Conservation (phyloP, 2,797 vertebrate species). For the Podarcis lilfordi region DNA sequence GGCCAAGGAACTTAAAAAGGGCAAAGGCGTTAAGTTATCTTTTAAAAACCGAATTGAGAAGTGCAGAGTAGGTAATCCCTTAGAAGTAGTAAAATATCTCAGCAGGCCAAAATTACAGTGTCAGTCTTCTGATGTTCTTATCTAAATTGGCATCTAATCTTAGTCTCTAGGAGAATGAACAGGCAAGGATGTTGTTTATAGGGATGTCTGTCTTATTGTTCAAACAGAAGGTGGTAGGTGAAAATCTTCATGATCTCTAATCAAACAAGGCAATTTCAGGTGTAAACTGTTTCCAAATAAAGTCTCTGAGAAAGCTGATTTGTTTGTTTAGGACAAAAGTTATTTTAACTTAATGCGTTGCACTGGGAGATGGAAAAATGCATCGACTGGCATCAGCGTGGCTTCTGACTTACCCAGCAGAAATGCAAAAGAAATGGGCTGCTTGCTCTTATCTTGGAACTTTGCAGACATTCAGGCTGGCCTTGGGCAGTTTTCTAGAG, state of each 20-base stretch:
- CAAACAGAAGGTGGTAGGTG: constrained; percentile 56
- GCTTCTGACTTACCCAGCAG: neutral
- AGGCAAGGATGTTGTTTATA: constrained; percentile 55
- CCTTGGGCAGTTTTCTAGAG: neutral
- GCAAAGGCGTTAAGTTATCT: constrained; percentile 52
- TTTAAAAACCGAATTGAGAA: constrained; percentile 56
- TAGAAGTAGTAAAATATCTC: constrained; percentile 56
- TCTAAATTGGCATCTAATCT: constrained; percentile 70
- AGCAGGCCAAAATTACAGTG: constrained; percentile 54
- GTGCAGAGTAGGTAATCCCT: constrained; percentile 57
- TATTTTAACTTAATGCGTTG: neutral
- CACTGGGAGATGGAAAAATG: neutral
- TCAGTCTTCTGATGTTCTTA: constrained; percentile 41
- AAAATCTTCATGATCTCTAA: constrained; percentile 57
- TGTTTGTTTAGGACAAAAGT: neutral
- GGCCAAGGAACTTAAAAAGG: constrained; percentile 39
- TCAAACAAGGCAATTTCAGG: constrained; percentile 52
- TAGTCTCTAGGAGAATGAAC: constrained; percentile 54
- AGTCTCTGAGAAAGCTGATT: neutral
- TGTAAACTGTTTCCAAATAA: constrained; percentile 43
- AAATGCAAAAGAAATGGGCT: neutral
- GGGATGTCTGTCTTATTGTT: constrained; percentile 57
- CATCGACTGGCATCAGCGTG: neutral
- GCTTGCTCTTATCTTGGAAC: neutral
- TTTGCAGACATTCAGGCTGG: too few relatives aligned